A percentile compares a stretch with the other conserved stretches of the same genome.
phyloP scores from a whole-genome alignment of 2,797 vertebrate species.

The Sciurus carolinensis region DNA sequence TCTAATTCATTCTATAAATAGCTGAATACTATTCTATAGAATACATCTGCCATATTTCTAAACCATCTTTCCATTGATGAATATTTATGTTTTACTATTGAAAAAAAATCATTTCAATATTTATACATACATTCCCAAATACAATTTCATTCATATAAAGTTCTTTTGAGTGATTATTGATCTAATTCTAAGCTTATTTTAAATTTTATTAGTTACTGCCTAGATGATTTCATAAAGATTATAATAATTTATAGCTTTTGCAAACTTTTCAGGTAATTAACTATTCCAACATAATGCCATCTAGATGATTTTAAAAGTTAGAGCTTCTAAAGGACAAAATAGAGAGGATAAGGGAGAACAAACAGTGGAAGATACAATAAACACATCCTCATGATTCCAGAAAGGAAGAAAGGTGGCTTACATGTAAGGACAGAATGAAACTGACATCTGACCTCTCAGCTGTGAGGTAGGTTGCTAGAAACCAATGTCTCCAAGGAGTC shows the following conservation, averaged over 20 bases:
- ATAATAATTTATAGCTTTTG: neutral
- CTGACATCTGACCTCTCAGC: conserved; percentile 11
- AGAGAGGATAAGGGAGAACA: neutral
- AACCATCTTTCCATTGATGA: neutral
- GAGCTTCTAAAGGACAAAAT: neutral
- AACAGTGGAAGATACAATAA: neutral
- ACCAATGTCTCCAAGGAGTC: conserved; percentile 51
- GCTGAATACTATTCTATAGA: neutral
- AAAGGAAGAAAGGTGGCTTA: neutral
- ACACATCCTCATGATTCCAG: neutral
- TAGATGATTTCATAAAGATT: neutral
- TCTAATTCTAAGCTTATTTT: conserved; percentile 41
- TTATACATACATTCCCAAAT: neutral
- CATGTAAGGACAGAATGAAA: conserved; percentile 17
- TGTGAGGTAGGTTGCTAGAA: conserved; percentile 67
- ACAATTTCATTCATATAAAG: neutral
- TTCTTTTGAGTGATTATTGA: neutral
- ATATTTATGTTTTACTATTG: neutral
- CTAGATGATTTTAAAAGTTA: neutral
- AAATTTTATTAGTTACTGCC: neutral
- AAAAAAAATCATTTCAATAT: neutral
- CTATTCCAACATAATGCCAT: neutral
- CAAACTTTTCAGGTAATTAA: neutral
- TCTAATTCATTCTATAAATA: neutral
- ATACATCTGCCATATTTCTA: neutral